Base-by-base conservation (phyloP, 2,113 vertebrate genomes). In the Isichthys henryi region DNA sequence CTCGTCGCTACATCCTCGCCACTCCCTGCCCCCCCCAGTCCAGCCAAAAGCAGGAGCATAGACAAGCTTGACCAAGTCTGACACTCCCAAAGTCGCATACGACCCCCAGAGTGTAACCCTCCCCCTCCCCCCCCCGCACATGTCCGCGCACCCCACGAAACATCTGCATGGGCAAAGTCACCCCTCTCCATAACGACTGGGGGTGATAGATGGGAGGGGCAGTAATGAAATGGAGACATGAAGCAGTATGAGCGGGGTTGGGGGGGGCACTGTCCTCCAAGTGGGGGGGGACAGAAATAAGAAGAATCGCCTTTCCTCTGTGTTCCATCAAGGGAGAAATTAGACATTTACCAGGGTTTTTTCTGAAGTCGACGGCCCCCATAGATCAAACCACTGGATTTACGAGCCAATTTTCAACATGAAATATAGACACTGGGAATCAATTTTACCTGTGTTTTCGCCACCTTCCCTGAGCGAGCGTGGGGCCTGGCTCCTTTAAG, bases 311-410 rank as follows among this genome's bases (percentile, higher is more conserved):
- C 97, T 97, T 96, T 97, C 94, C 96, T 93, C 97, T 92, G 97
- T 98, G 98, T 97, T 97, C 98, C 98, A 98, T 99, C 98, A 99
- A 99, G 98, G 98, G 98, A 99, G 97, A 99, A 99, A 99, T 99
- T 99, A 99, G 98, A 98, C 98, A 98, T 99, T 99, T 98, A 98
- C 98, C 97, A 97, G 98, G 97, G 97, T 98, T 99, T 99, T 98
- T 98, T 98, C 98, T 98, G 97, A 98, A 97, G 97, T 97, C 97
- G 97, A 98, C 97, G 97, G 97, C 96, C 95, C 97, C 96, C 97
- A 99, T 99, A 99, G 97, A 99, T 99, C 98, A 99, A 98, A 94
- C 96, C 92, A 93, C 94, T 96, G 97, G 97, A 98, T 98, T 98
- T 95, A 97, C 96, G 94, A 96, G 98, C 97, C 98, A 99, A 99